Percentiles rank a stretch among this genome's conserved stretches.
Evolutionary conservation across 64 coral and sea anemone species (phyloP).

Genomic region (Montipora efflorescens): DNA sequence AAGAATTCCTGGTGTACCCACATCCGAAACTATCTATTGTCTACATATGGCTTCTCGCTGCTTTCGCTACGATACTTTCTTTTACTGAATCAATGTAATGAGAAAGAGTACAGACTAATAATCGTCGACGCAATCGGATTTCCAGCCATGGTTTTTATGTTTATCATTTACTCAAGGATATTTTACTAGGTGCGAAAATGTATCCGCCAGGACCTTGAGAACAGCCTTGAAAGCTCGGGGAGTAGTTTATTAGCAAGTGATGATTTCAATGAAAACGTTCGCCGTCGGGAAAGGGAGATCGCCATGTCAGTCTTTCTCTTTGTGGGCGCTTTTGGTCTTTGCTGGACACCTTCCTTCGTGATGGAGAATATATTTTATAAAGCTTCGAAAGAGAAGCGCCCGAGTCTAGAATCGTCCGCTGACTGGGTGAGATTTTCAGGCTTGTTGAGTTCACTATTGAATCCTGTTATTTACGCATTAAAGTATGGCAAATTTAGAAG

Average conservation of each 20-base stretch:
- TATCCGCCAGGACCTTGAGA: conserved; percentile 30
- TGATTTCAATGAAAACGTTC: conserved; percentile 33
- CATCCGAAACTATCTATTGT: conserved; percentile 29
- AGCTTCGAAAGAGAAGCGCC: background rate
- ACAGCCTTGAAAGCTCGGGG: background rate
- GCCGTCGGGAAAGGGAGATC: conserved; percentile 62
- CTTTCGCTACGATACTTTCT: background rate
- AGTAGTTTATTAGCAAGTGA: background rate
- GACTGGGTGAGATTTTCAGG: conserved; percentile 65
- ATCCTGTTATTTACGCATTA: conserved; percentile 71
- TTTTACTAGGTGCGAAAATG: conserved; percentile 42
- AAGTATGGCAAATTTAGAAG: conserved; percentile 73
- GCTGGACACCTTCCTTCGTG: conserved; percentile 74
- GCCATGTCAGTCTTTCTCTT: conserved; percentile 77
- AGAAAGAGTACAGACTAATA: conserved; percentile 18
- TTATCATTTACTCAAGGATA: conserved; percentile 50
- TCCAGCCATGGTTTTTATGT: conserved; percentile 39
- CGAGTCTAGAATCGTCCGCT: background rate
- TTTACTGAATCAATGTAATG: background rate
- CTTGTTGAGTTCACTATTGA: conserved; percentile 78
- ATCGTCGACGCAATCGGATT: conserved; percentile 32
- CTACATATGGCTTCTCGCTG: conserved; percentile 36
- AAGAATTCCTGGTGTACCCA: conserved; percentile 7
- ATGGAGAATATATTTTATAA: conserved; percentile 59
- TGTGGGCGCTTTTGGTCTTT: conserved; percentile 73